Base-by-base conservation (phyloP, 2,113 vertebrate genomes). In the Nesoenas mayeri region DNA sequence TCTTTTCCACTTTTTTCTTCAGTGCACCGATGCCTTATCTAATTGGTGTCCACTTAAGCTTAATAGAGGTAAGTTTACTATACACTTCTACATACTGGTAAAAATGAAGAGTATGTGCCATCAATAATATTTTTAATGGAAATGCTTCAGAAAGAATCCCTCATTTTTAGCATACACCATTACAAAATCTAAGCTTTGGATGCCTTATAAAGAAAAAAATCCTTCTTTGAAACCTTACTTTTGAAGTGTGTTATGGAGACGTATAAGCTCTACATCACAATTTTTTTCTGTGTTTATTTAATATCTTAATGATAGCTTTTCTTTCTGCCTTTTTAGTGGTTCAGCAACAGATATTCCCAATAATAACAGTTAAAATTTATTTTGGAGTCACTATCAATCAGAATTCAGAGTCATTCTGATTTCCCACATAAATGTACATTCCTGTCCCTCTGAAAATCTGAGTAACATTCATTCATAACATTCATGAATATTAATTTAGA, bases 11-110 rank as follows among this genome's bases (percentile, higher is more conserved):
- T 93, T 69, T 32, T 93, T 70, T 65, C 94, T 97, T 94, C 97
- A 99, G 99, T 97, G 99, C 99, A 66, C 99, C 99, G 2, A 99
- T 99, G 99, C 99, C 99, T 84, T 99, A 99, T 97, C 97, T 99
- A 89, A 98, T 99, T 96, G 99, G 99, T 38, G 98, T 99, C 97
- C 99, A 99, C 97, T 98, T 99, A 79, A 99, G 99, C 97, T 98
- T 99, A 91, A 98, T 99, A 85, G 99, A 99, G 98, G 99, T 99
- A 98, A 95, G 99, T 78, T 72, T 67, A 9, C 36, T 42, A 0
- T 28, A 48, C 3, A 0, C 17, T 71, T 77, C 36, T 61, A 51
- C 1, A 1, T 73, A 7, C 48, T 53, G 24, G 9, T 61, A 70
- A 73, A 24, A n/a, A 19, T 62, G 67, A 73, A 32, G 4, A 5